Evolutionary conservation across 2,888 invertebrate genomes (phyloP), one percentile per base, ranked within the genome.

Genomic region (Drosophila fungiperda): DNA sequence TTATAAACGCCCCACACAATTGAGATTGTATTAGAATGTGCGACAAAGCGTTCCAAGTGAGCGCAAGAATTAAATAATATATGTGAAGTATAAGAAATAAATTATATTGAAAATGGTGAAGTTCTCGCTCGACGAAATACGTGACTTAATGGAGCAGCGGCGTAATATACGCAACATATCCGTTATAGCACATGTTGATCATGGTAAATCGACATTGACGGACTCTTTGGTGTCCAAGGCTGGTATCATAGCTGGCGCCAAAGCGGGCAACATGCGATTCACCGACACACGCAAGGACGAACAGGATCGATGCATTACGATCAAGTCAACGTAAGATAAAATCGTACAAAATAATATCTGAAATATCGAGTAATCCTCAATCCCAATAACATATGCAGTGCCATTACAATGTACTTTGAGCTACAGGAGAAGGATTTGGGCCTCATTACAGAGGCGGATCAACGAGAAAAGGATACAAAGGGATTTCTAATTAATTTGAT

Each of bases 81-180:
- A 20, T 35, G 4, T 15, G 1, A 63, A 73, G 32, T 38, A 23
- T 20, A 49, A 8, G 12, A 8, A 48, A 48, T 33, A 54, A 7
- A 49, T 1, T 6, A 36, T 53, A 40, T 26, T 6, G 0, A 76
- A 63, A 52, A 76, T 76, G 76, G 76, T 76, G 59, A 76, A 76
- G 48, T 77, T 76, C 9, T 77, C 78, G 0, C 17, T 76, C 0
- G 62, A 77, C 36, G 62, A 99, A 95, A 99, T 99, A 95, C 98
- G 99, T 94, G 95, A 93, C 94, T 98, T 99, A 96, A 99, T 99
- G 99, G 99, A 99, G 97, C 98, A 98, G 94, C 99, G 99, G 95
- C 95, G 95, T 95, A 99, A 99, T 94, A 99, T 99, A 95, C 97
- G 99, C 94, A 99, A 99, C 95, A 99, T 99, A 99, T 99, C 99